Percentiles rank a stretch among this genome's conserved stretches.
phyloP scores from a whole-genome alignment of 2,113 vertebrate species.

The Gnathonemus echidnorhynchus region DNA sequence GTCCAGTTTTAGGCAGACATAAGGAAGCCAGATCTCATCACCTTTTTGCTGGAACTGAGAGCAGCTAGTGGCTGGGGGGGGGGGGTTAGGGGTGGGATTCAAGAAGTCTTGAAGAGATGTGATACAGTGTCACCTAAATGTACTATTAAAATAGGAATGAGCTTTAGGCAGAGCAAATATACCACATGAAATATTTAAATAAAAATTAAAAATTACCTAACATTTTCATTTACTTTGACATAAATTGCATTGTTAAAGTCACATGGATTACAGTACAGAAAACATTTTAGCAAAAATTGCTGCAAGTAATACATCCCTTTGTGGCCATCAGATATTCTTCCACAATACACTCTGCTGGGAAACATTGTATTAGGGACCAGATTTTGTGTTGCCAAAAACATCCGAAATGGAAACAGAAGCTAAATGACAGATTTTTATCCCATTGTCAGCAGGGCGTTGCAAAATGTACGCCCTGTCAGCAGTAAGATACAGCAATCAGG shows the following conservation, averaged over 20 bases:
- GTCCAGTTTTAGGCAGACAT: not conserved
- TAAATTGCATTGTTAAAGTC: not conserved
- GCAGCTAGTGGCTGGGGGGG: slow-evolving; percentile 16
- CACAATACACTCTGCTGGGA: not conserved
- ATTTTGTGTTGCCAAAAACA: not conserved
- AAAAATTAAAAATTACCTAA: no score
- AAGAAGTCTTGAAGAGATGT: not conserved
- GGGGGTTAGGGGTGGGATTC: not conserved
- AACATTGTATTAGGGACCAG: not conserved
- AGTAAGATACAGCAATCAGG: no score
- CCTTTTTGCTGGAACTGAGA: slow-evolving; percentile 14
- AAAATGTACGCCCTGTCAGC: not conserved
- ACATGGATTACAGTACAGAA: not conserved
- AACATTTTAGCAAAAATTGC: not conserved
- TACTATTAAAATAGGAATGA: not conserved
- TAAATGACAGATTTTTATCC: not conserved
- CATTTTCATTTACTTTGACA: no score
- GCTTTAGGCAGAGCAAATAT: not conserved
- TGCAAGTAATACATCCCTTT: not conserved
- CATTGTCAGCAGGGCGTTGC: not conserved
- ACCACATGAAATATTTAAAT: not conserved
- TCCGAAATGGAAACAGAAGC: not conserved
- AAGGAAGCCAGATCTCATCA: slow-evolving; percentile 17
- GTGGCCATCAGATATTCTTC: not conserved
- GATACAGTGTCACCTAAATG: not conserved